Evolutionary conservation across 2,797 vertebrate species (phyloP), one percentile per base, ranked within the genome.

Genomic region (Artibeus lituratus): DNA sequence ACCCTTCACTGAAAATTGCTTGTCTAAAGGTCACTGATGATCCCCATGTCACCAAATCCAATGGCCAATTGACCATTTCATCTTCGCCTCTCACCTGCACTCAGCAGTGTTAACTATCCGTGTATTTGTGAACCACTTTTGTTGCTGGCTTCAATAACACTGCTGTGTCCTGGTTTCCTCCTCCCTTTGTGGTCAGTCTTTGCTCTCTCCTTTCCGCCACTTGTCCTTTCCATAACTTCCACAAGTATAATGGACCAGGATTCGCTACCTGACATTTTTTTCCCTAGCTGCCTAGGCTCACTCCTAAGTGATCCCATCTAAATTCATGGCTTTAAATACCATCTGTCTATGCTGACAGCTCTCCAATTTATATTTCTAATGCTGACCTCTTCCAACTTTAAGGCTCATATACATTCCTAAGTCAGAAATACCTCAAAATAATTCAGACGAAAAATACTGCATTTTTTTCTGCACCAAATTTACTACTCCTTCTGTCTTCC

Each of bases 401-500:
- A 94, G 55, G 14, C 5, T 44, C 44, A 57, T 91, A 74, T 59
- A 86, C 49, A 92, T 53, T 72, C 93, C 49, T 92, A 89, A 88
- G 85, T 87, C 65, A 69, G 26, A 96, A 95, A 84, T 37, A 90
- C 22, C 59, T 80, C 57, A 47, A 94, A 85, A 12, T 70, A 81
- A 72, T 94, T 95, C 87, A 77, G 39, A 80, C 7, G 67, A 87
- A 80, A 84, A 74, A 53, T 32, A 37, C 3, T 74, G 70, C 70
- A 47, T 42, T 44, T 76, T 80, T 84, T 89, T 42, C 19, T 83
- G 32, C 37, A 87, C 55, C 35, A 82, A 49, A 70, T 47, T 32
- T 53, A 51, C 9, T n/a, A 22, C 21, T 53, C 19, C 29, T n/a
- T 5, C 44, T 62, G 26, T 47, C 67, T 95, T 90, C 88, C 1